Evolutionary conservation across 2,113 vertebrate species (phyloP).

Genomic region (Thinocorus orbignyianus): DNA sequence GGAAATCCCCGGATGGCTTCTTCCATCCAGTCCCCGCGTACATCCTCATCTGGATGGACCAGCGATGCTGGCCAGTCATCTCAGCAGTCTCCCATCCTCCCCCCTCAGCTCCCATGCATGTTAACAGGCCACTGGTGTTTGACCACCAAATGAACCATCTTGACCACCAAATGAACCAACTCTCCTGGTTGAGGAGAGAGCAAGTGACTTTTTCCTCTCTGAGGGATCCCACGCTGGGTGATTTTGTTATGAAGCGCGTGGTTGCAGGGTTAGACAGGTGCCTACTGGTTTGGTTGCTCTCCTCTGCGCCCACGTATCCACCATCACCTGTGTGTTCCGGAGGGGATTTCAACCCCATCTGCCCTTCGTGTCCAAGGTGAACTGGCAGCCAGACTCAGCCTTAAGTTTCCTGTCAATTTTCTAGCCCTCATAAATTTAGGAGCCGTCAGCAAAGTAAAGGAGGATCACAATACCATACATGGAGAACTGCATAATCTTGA

Average conservation of each 20-base stretch:
- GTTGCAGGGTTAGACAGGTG: background rate
- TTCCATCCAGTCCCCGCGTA: background rate
- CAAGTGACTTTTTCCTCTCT: background rate
- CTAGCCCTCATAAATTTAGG: slow-evolving; percentile 56
- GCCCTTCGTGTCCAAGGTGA: background rate
- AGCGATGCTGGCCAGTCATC: background rate
- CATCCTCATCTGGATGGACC: background rate
- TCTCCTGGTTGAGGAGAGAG: background rate
- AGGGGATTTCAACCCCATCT: background rate
- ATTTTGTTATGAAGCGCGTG: background rate
- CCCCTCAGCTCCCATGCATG: rapidly evolving
- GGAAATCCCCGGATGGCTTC: background rate
- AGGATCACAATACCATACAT: slow-evolving; percentile 67
- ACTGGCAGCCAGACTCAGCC: background rate
- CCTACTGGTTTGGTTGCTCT: background rate
- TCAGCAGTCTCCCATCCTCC: background rate
- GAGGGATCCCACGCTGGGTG: rapidly evolving
- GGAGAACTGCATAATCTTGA: slow-evolving; percentile 65
- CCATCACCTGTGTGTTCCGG: rapidly evolving
- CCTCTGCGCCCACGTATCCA: background rate
- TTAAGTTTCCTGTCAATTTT: slow-evolving; percentile 49
- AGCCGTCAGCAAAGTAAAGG: slow-evolving; percentile 65
- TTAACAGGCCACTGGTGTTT: background rate
- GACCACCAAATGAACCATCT: too few relatives aligned
- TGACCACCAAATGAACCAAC: background rate